Base-by-base conservation (phyloP, 92 coral and sea anemone genomes). In the Actinernus sp. region DNA sequence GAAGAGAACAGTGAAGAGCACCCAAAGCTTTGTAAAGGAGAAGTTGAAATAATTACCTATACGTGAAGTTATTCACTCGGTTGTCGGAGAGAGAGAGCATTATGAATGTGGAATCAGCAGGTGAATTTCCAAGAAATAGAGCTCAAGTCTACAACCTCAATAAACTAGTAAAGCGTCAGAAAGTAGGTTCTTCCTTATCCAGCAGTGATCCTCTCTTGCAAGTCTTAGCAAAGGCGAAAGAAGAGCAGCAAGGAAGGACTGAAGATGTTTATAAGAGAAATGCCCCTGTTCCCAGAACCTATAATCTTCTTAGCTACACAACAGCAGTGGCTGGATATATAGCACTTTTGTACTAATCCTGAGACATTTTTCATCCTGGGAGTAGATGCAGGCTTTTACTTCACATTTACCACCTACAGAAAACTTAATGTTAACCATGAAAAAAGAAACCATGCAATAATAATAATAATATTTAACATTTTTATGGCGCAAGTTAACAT, bases 231-330 rank as follows among this genome's bases (percentile, higher is more conserved):
- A 69, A 55, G 51, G 76, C 65, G 16, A 69, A 54, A 36, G 73
- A 46, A 49, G 63, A 65, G 30, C 73, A 65, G 36, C 49, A 49
- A 49, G 73, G 55, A 56, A 55, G 76, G 46, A 39, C 31, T 19
- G 76, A 69, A 36, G 55, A 48, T 31, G 26, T 48, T n/a, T n/a
- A n/a, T 75, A 31, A 37, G 82, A 75, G 73, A 75, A 37, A 31
- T 75, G 26, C 65, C 73, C 14, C 23, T 63, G 37, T 64, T 49
- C 30, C 74, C 82, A n/a, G 82, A 75, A 37, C 65, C 82, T 20
- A 63, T 63, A 12, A 37, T 75, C 26, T 52, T 75, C 34, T 58
- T 75, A 43, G 82, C 82, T 2, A 48, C 82, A 19, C 64, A 75
- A 17, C 82, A 75, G 74, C 82, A 64, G 54, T 31, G 63, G 27